A percentile compares a stretch with the other conserved stretches of the same genome.
These are phyloP conservation scores for Platysteira castanea DNA, from an alignment of 2,113 vertebrate genomes.

Conservation along the genomic window DNA sequence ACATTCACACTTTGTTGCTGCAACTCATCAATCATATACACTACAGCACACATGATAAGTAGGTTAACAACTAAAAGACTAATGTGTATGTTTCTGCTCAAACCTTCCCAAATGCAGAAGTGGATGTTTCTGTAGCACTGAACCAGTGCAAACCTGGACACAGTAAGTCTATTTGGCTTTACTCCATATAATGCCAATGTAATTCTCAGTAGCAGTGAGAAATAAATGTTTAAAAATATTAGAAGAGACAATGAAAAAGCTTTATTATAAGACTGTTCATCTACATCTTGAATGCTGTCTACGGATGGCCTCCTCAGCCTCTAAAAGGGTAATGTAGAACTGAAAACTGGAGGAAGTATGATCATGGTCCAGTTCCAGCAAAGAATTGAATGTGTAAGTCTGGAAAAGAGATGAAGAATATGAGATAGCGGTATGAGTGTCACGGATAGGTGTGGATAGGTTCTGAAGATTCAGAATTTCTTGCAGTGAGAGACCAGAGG, in stretches of 20 bases:
- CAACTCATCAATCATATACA: background rate
- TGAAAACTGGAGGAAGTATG: background rate
- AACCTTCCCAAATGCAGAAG: background rate
- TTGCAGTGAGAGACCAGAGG: background rate
- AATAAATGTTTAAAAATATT: background rate
- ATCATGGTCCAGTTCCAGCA: background rate
- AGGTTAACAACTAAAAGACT: background rate
- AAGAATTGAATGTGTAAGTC: background rate
- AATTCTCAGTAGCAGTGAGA: background rate
- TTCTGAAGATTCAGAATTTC: background rate
- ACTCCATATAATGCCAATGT: background rate
- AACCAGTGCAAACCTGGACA: background rate
- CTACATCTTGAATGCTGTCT: background rate
- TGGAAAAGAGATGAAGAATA: background rate
- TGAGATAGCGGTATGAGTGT: background rate
- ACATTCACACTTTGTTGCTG: background rate
- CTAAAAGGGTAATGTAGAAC: background rate
- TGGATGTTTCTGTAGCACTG: background rate
- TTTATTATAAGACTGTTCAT: background rate
- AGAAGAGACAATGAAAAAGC: background rate
- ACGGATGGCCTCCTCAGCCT: background rate
- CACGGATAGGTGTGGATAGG: fast-evolving
- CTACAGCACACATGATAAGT: background rate
- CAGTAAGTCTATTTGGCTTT: background rate
- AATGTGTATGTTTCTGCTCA: background rate